A percentile compares a stretch with the other conserved stretches of the same genome.
Evolutionary conservation across 2,888 invertebrate genomes (phyloP).

Genomic region (Epinotia demarniana): DNA sequence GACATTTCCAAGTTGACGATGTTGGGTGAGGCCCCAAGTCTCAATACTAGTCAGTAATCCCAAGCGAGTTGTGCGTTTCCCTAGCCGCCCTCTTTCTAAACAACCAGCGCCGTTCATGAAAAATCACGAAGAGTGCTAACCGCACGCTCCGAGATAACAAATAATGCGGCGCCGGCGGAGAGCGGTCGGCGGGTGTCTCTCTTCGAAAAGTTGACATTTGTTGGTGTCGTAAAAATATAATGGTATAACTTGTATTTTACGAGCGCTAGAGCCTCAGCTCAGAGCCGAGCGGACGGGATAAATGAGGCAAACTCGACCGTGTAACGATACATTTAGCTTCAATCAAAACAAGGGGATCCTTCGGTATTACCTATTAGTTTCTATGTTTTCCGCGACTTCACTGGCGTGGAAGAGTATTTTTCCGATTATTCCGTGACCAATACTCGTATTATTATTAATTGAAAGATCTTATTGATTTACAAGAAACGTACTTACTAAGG

Average conservation of each 20-base stretch:
- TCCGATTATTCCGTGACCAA: neutral
- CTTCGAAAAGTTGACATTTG: constrained; percentile 80
- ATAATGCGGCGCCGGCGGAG: constrained; percentile 53
- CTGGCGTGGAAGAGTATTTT: constrained; percentile 6
- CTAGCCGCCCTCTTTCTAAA: constrained; percentile 48
- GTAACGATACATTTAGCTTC: constrained; percentile 39
- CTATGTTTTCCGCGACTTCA: constrained; percentile 16
- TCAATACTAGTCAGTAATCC: constrained; percentile 34
- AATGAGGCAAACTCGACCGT: constrained; percentile 47
- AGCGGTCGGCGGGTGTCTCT: constrained; percentile 57
- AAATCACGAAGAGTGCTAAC: constrained; percentile 56
- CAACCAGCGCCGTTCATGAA: constrained; percentile 55
- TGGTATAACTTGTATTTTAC: constrained; percentile 80
- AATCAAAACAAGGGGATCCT: constrained; percentile 37
- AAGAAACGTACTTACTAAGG: neutral
- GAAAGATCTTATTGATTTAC: neutral
- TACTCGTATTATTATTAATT: constrained; percentile 15
- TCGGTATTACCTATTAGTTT: constrained; percentile 19
- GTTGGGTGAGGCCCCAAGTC: neutral
- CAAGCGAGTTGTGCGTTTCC: constrained; percentile 39
- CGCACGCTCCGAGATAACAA: constrained; percentile 58
- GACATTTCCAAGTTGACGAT: constrained; percentile 15
- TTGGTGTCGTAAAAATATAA: constrained; percentile 80
- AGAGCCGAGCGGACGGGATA: constrained; percentile 62
- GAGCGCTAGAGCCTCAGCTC: constrained; percentile 65